Conservation (phyloP, 2,113 vertebrate species). For the Setophaga coronata region DNA sequence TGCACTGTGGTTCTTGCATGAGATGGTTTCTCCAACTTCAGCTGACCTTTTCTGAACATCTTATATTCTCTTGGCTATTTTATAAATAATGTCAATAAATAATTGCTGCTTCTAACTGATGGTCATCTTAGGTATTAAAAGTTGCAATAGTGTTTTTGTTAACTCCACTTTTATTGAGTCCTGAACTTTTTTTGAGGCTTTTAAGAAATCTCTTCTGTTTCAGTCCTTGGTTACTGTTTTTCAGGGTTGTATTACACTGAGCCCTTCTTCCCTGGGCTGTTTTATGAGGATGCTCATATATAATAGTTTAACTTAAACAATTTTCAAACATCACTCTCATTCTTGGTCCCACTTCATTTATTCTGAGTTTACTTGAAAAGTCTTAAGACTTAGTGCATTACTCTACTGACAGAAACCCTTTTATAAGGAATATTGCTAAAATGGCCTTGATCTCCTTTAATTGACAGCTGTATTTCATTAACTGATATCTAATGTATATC, state of each 20-base stretch:
- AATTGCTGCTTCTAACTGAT: not conserved
- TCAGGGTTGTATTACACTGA: not conserved
- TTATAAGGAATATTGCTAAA: not conserved
- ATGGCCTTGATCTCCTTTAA: not conserved
- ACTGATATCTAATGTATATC: not conserved
- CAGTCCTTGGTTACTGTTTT: not conserved
- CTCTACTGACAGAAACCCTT: not conserved
- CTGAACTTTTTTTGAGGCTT: not conserved
- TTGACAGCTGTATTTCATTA: not conserved
- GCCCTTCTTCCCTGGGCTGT: not conserved
- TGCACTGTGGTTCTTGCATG: not conserved
- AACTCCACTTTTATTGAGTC: not conserved
- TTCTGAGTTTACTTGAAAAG: not conserved
- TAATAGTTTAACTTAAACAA: not conserved
- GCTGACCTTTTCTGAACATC: not conserved
- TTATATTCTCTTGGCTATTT: not conserved
- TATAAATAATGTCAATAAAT: not conserved
- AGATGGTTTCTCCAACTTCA: not conserved
- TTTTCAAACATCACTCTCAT: not conserved
- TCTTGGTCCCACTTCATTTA: not conserved
- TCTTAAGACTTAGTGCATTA: not conserved
- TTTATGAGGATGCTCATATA: not conserved
- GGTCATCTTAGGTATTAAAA: not conserved
- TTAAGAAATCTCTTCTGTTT: not conserved
- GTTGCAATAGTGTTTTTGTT: not conserved